phyloP scores from a whole-genome alignment of 2,888 invertebrate genomes.

The Mesodorylaimus sp. region DNA sequence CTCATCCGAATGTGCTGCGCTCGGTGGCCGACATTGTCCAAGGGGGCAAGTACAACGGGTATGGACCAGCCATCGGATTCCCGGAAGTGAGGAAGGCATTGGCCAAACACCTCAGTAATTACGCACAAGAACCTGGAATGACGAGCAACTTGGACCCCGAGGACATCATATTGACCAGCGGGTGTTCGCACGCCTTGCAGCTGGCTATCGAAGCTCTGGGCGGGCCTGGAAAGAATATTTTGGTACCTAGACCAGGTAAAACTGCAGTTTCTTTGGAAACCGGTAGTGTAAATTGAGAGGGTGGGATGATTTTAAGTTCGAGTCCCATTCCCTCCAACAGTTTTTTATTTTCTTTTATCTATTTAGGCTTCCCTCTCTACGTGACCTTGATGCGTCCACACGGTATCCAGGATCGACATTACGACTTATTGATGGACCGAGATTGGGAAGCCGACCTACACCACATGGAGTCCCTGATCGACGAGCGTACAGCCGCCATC shows the following conservation, averaged over 20 bases:
- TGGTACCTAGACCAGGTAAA: slow-evolving; percentile 72
- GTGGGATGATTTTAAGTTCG: too few relatives aligned
- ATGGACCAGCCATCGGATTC: slow-evolving; percentile 25
- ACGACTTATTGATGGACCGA: background rate
- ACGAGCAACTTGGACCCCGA: too few relatives aligned
- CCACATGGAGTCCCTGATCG: slow-evolving; percentile 69
- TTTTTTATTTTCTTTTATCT: too few relatives aligned
- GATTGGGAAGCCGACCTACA: slow-evolving; percentile 70
- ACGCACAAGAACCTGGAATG: slow-evolving; percentile 17
- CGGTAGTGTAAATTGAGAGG: too few relatives aligned
- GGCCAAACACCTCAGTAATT: slow-evolving; percentile 2
- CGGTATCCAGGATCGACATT: slow-evolving; percentile 17
- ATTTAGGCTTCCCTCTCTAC: slow-evolving; percentile 30
- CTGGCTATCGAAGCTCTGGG: slow-evolving; percentile 72
- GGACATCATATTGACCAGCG: slow-evolving; percentile 80
- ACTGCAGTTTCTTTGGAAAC: too few relatives aligned
- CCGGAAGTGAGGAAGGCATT: slow-evolving; percentile 11
- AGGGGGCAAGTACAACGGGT: slow-evolving; percentile 23
- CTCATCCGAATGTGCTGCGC: slow-evolving; percentile 12
- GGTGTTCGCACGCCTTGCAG: slow-evolving; percentile 86
- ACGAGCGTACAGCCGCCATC: slow-evolving; percentile 70
- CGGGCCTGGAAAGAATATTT: slow-evolving; percentile 70
- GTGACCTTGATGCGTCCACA: slow-evolving; percentile 26
- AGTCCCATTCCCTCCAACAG: too few relatives aligned
- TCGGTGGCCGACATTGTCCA: slow-evolving; percentile 19